Base-by-base conservation (phyloP, 2,888 invertebrate genomes). In the Crioceris asparagi region DNA sequence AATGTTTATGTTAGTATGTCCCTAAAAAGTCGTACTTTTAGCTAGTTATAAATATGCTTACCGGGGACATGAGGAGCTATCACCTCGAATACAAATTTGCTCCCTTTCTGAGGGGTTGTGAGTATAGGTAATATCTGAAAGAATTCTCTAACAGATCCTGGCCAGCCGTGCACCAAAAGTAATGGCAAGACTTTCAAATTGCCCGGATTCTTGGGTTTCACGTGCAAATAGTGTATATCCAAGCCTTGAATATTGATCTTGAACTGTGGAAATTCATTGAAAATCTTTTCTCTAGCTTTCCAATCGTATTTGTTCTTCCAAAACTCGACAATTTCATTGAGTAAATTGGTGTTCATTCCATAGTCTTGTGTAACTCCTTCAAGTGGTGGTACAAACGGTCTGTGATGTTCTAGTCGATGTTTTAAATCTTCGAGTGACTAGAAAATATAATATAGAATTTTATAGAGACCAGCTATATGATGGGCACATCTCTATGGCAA, bases 131-230 rank as follows among this genome's bases (percentile, higher is more conserved):
- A 77, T 1, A 84, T 61, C 32, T 78, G 76, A 53, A 82, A 80
- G 62, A 88, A 91, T 63, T 92, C 91, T 12, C 78, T 68, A 2
- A 88, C 71, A 0, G 85, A 86, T 1, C 90, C 87, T 1, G 91
- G 90, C 91, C 92, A 92, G 23, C 92, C 92, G 56, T 92, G 91
- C 10, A 83, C 61, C 25, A 92, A 50, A 2, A 86, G 61, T 0
- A 87, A 53, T 0, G 86, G 83, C 1, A 80, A 45, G 1, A 75
- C 68, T 52, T 70, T 57, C 2, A 54, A 19, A 3, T 46, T 46
- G 21, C 39, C 30, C 1, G 50, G 40, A 56, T 47, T 40, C 34
- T 51, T 59, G 4, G 77, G 76, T 60, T 77, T 79, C 2, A 72
- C 69, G 32, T 59, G 59, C n/a, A 60, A 41, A 40, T 47, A 60